These are phyloP conservation scores for Ochropacha duplaris DNA, from an alignment of 2,888 invertebrate genomes.

Conservation along the genomic window DNA sequence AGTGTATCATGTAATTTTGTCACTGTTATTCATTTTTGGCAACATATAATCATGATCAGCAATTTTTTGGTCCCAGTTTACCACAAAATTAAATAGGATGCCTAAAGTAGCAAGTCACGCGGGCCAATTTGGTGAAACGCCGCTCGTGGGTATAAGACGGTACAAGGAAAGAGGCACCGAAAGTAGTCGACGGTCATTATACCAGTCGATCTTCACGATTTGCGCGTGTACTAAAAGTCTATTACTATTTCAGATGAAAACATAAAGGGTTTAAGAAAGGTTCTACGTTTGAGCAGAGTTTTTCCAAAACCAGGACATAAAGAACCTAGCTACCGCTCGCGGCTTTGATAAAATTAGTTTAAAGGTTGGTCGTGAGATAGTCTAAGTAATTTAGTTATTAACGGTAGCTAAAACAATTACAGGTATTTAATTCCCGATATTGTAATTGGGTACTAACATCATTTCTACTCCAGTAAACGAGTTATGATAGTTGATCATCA, in stretches of 20 bases:
- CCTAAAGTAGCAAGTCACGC: slow-evolving; percentile 70
- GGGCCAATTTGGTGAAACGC: slow-evolving; percentile 67
- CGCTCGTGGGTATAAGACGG: slow-evolving; percentile 53
- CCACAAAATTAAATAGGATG: slow-evolving; percentile 28
- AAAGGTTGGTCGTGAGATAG: too few relatives aligned
- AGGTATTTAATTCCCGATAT: too few relatives aligned
- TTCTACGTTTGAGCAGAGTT: background rate
- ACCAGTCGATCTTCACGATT: slow-evolving; percentile 25
- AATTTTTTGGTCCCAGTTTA: slow-evolving; percentile 24
- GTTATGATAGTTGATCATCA: too few relatives aligned
- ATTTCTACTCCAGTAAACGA: too few relatives aligned
- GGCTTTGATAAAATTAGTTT: too few relatives aligned
- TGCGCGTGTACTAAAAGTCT: slow-evolving; percentile 24
- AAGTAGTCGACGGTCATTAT: slow-evolving; percentile 50
- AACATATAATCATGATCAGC: background rate
- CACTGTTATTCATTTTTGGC: background rate
- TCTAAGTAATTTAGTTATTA: too few relatives aligned
- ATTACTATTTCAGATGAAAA: slow-evolving; percentile 17
- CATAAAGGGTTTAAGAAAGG: slow-evolving; percentile 1
- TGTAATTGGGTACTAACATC: too few relatives aligned
- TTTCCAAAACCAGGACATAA: too few relatives aligned
- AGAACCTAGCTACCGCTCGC: too few relatives aligned
- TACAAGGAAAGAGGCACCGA: slow-evolving; percentile 55
- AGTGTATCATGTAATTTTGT: too few relatives aligned
- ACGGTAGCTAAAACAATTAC: too few relatives aligned